Conservation (phyloP, 53 echinoderm and acorn worm genomes). For the Antedon mediterranea region DNA sequence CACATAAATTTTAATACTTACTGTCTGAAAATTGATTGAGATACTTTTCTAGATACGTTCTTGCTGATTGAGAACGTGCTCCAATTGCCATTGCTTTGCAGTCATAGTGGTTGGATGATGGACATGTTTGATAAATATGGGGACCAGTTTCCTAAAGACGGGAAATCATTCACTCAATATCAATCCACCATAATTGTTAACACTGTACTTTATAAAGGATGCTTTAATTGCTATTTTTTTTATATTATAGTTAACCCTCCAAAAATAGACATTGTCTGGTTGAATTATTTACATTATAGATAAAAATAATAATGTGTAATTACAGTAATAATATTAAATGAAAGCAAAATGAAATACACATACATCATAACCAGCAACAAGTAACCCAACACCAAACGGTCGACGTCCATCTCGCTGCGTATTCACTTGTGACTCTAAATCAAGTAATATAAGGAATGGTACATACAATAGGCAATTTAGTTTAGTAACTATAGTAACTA, state of each 20-base stretch:
- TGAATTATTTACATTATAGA: too few species aligned
- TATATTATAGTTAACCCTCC: too few species aligned
- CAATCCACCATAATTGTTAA: neutral
- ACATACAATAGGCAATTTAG: neutral
- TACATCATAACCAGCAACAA: conserved; percentile 95
- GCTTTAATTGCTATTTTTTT: too few species aligned
- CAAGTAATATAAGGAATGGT: conserved; percentile 9
- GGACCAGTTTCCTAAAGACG: conserved; percentile 81
- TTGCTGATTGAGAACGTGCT: conserved; percentile 86
- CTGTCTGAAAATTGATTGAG: conserved; percentile 66
- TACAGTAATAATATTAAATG: too few species aligned
- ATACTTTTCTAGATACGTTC: conserved; percentile 86
- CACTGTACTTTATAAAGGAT: neutral
- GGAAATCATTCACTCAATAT: neutral
- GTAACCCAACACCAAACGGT: conserved; percentile 85
- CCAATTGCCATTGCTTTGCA: conserved; percentile 95
- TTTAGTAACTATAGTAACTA: too few species aligned
- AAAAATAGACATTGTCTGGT: too few species aligned
- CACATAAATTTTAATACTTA: too few species aligned
- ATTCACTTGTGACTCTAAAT: conserved; percentile 81
- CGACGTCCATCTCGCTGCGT: conserved; percentile 91
- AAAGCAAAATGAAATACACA: conserved; percentile 24
- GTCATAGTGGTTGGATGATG: conserved; percentile 93
- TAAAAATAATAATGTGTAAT: too few species aligned
- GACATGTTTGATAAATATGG: conserved; percentile 83